Percentiles rank a stretch among this genome's conserved stretches.
phyloP scores from a whole-genome alignment of 2,797 vertebrate genomes.

The Sitta carolinensis region DNA sequence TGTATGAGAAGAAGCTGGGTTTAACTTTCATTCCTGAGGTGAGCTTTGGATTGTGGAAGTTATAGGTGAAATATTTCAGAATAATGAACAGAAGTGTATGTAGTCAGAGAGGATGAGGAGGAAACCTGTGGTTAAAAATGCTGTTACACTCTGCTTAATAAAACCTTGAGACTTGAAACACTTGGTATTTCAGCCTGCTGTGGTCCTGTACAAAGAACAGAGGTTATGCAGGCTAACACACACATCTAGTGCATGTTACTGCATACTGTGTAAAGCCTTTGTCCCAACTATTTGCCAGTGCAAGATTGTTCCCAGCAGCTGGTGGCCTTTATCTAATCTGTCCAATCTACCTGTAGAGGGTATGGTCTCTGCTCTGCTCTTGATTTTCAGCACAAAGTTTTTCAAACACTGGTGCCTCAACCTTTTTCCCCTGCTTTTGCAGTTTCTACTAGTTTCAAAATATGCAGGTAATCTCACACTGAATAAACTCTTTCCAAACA shows the following conservation, averaged over 20 bases:
- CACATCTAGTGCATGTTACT: not conserved
- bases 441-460: not conserved
- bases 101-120: not conserved
- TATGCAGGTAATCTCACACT: not conserved
- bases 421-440: not conserved
- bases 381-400: slow-evolving; percentile 3
- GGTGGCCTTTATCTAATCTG: not conserved
- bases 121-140: not conserved
- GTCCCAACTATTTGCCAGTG: not conserved
- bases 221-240: not conserved
- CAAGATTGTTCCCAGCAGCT: not conserved
- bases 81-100: not conserved
- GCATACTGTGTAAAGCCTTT: not conserved
- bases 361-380: not conserved
- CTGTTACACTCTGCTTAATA: not conserved
- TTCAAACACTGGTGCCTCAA: not conserved
- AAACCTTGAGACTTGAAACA: not conserved
- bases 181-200: not conserved
- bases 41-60: not conserved
- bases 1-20: not conserved
- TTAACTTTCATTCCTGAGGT: not conserved
- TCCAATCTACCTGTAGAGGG: not conserved
- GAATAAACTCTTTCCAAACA: slow-evolving; percentile 17
- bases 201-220: not conserved
- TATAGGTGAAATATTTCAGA: not conserved